A percentile compares a stretch with the other conserved stretches of the same genome.
Evolutionary conservation across 2,113 vertebrate genomes (phyloP).

Genomic region (Vidua chalybeata): DNA sequence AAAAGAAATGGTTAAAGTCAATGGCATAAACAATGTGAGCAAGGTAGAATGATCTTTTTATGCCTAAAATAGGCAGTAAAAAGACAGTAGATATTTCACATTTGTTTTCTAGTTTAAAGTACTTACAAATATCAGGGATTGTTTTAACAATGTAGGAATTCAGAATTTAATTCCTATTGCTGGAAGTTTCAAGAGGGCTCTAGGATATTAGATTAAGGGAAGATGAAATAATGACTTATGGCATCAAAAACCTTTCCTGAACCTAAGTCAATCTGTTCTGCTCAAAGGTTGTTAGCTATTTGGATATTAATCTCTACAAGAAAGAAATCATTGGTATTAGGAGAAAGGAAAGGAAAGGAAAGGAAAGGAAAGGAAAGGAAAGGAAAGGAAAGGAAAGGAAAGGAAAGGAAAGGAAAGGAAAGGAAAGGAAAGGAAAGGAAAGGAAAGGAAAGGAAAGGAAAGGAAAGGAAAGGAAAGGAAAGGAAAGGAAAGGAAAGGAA

Average conservation of each 20-base stretch:
- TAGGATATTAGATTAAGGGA: not conserved
- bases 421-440: too few species aligned
- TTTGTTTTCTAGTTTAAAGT: not conserved
- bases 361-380: too few species aligned
- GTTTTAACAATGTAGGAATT: not conserved
- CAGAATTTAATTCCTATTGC: not conserved
- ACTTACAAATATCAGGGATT: not conserved
- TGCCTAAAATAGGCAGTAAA: not conserved
- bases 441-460: too few species aligned
- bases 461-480: too few species aligned
- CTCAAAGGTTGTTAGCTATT: not conserved
- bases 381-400: not conserved
- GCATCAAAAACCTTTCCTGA: not conserved
- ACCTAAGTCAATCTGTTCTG: not conserved
- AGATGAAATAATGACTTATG: not conserved
- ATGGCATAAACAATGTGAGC: not conserved
- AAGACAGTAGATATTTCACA: not conserved
- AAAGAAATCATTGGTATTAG: not conserved
- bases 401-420: too few species aligned
- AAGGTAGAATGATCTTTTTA: not conserved
- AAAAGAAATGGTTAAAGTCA: not conserved
- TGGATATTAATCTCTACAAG: not conserved
- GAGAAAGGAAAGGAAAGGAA: not conserved
- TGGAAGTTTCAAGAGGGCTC: not conserved
- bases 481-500: too few species aligned